Evolutionary conservation across 2,113 vertebrate species (phyloP), one percentile per base, ranked within the genome.

Genomic region (Chinchilla lanigera): DNA sequence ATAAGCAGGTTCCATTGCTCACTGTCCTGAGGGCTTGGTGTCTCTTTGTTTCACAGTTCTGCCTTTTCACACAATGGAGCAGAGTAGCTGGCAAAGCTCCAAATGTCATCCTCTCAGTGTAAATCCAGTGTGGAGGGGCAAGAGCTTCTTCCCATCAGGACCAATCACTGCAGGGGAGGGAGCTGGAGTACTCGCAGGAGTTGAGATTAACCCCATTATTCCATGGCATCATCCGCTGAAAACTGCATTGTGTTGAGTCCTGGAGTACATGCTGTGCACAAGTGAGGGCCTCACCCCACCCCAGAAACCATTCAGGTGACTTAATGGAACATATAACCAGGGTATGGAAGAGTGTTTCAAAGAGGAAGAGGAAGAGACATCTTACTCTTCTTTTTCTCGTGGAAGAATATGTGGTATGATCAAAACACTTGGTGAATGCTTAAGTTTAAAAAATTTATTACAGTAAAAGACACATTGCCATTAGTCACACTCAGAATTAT

Each of bases 171-270:
- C n/a, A 58, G 11, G 8, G 41, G 13, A 54, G 44, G 28, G n/a
- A 61, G 8, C 20, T 69, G 71, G 71, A 44, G 71, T 26, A 13
- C 38, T 44, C 10, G 13, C 1, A 2, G 78, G 54, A 2, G 44
- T 38, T 0, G 17, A 58, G 30, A 56, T 30, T 1, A 5, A 1
- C 3, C 3, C 54, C 24, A 3, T 4, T 41, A 5, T 16, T 33
- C 33, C 44, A 8, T 0, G 0, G 26, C 2, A 13, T 9, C 0
- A 19, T n/a, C 26, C 8, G 26, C 47, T 33, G n/a, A 73, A 8
- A 12, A n/a, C 2, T 0, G 63, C 24, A 1, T 13, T 22, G 6
- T 33, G 2, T 7, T 2, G 33, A 22, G 5, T 52, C 11, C 26
- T 10, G 1, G 0, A 17, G 73, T 10, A 10, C 33, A 3, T 0